A percentile compares a stretch with the other conserved stretches of the same genome.
Evolutionary conservation across 2,797 vertebrate species (phyloP).

Genomic region (Mus spretus): DNA sequence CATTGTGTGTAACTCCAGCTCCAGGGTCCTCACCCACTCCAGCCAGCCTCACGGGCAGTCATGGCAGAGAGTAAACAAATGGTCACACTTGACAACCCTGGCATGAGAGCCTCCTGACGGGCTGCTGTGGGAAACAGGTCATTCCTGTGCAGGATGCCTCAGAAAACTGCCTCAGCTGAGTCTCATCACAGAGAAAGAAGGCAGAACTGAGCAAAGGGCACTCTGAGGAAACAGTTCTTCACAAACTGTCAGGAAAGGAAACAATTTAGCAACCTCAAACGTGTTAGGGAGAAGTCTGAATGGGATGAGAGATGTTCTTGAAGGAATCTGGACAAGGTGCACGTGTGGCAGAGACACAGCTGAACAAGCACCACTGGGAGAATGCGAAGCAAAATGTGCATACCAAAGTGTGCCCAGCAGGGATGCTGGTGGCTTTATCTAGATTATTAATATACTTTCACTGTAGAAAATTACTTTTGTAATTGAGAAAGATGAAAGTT

Average conservation of each 20-base stretch:
- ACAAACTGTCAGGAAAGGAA: background rate
- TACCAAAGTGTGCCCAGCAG: background rate
- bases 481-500: background rate
- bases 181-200: background rate
- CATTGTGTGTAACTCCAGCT: background rate
- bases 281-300: background rate
- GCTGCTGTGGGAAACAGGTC: background rate
- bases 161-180: background rate
- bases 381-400: background rate
- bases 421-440: background rate
- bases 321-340: background rate
- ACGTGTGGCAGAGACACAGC: background rate
- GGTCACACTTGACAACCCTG: background rate
- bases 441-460: constrained; percentile 8
- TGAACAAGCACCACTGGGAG: background rate
- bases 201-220: background rate
- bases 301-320: background rate
- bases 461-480: constrained; percentile 13
- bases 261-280: background rate
- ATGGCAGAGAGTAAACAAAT: background rate
- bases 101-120: background rate
- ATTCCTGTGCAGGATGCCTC: background rate
- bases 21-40: background rate
- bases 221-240: background rate
- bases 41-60: background rate